phyloP scores from a whole-genome alignment of 2,797 vertebrate species.

The Martes flavigula region DNA sequence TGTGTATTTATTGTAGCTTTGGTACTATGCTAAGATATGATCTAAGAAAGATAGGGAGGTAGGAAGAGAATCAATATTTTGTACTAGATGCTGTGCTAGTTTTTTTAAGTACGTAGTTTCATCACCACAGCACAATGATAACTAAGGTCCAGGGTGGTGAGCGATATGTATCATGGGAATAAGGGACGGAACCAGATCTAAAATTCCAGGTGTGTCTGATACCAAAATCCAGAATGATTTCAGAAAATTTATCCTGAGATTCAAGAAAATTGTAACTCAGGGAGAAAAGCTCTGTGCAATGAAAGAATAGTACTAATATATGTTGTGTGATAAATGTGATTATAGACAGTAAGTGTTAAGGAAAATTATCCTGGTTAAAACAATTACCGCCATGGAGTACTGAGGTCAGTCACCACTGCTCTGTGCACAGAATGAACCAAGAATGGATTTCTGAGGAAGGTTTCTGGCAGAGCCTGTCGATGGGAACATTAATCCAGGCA shows the following conservation, averaged over 20 bases:
- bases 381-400: too few species aligned
- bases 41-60: neutral
- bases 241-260: neutral
- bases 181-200: neutral
- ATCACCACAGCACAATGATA: neutral
- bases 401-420: neutral
- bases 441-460: neutral
- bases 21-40: neutral
- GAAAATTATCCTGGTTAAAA: neutral
- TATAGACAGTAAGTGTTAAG: neutral
- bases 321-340: neutral
- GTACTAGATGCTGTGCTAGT: neutral
- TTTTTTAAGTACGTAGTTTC: neutral
- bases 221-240: neutral
- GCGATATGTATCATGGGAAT: neutral
- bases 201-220: neutral
- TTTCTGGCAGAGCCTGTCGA: neutral
- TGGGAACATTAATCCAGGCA: neutral
- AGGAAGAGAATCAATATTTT: neutral
- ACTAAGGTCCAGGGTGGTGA: neutral
- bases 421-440: neutral
- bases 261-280: neutral
- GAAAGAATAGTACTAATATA: neutral
- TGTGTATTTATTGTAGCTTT: neutral
- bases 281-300: neutral